Percentiles rank a stretch among this genome's conserved stretches.
phyloP scores from a whole-genome alignment of 2,888 invertebrate genomes.

The Cylloceria caligata region DNA sequence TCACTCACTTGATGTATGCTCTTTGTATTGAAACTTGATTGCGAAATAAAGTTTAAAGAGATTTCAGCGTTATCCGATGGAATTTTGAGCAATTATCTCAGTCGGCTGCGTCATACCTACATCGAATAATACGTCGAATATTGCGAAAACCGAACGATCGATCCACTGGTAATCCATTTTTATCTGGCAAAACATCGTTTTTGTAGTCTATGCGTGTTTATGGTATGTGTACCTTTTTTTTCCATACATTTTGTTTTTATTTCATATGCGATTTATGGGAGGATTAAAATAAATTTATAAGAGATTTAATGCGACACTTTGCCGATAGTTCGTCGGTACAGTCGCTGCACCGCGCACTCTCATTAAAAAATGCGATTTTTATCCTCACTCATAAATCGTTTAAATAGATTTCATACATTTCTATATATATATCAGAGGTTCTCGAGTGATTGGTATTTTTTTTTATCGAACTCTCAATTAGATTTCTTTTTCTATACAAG shows the following conservation, averaged over 20 bases:
- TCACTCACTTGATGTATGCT: neutral
- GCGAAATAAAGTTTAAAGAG: neutral
- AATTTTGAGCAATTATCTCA: neutral
- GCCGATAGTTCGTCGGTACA: neutral
- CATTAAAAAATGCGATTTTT: neutral
- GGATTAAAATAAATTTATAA: slow-evolving; percentile 12
- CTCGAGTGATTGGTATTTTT: neutral
- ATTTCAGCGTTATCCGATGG: neutral
- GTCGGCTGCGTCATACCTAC: no score
- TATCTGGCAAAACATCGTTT: slow-evolving; percentile 5
- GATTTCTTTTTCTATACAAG: slow-evolving; percentile 42
- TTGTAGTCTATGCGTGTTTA: neutral
- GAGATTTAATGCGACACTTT: neutral
- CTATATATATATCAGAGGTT: neutral
- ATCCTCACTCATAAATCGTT: neutral
- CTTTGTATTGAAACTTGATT: neutral
- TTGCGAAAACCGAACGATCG: neutral
- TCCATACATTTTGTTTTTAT: neutral
- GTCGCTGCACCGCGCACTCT: neutral
- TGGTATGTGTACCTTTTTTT: neutral
- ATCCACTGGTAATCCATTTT: neutral
- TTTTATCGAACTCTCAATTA: slow-evolving; percentile 39
- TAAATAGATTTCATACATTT: slow-evolving; percentile 14
- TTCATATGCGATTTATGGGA: neutral
- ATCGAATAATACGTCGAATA: neutral